Percentiles rank a stretch among this genome's conserved stretches.
Conservation (phyloP, 2,888 invertebrate genomes). For the Peribatodes rhomboidaria region DNA sequence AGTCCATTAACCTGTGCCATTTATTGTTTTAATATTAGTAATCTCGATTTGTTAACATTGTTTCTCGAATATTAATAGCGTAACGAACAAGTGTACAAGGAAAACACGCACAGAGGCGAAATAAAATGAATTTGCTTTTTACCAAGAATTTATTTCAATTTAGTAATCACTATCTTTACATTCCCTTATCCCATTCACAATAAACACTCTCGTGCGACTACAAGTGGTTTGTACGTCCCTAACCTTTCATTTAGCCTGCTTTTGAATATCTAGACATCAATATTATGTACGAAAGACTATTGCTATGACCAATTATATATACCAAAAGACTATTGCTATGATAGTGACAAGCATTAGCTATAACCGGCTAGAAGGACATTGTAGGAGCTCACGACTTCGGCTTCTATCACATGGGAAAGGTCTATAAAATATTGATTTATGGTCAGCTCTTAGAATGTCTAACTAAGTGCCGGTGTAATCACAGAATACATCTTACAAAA, state of each 20-base stretch:
- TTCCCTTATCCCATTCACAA: conserved; percentile 62
- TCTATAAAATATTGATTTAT: conserved; percentile 33
- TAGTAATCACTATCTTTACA: conserved; percentile 69
- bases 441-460: conserved; percentile 46
- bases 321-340: conserved; percentile 48
- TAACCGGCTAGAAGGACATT: conserved; percentile 21
- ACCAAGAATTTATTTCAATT: conserved; percentile 77
- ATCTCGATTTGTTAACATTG: conserved; percentile 62
- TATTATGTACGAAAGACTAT: conserved; percentile 42
- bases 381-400: conserved; percentile 23
- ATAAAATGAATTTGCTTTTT: conserved; percentile 64
- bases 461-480: conserved; percentile 23
- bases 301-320: conserved; percentile 47
- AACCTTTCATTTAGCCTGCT: conserved; percentile 46
- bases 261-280: conserved; percentile 44
- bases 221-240: conserved; percentile 59
- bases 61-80: conserved; percentile 41
- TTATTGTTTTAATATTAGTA: conserved; percentile 55
- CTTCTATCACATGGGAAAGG: conserved; percentile 17
- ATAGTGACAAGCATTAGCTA: conserved; percentile 28
- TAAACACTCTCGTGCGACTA: conserved; percentile 64
- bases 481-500: conserved; percentile 33
- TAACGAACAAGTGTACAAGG: conserved; percentile 40
- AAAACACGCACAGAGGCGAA: conserved; percentile 55
- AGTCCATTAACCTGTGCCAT: conserved; percentile 75